Evolutionary conservation across 2,888 invertebrate genomes (phyloP).

Genomic region (Celastrina argiolus): DNA sequence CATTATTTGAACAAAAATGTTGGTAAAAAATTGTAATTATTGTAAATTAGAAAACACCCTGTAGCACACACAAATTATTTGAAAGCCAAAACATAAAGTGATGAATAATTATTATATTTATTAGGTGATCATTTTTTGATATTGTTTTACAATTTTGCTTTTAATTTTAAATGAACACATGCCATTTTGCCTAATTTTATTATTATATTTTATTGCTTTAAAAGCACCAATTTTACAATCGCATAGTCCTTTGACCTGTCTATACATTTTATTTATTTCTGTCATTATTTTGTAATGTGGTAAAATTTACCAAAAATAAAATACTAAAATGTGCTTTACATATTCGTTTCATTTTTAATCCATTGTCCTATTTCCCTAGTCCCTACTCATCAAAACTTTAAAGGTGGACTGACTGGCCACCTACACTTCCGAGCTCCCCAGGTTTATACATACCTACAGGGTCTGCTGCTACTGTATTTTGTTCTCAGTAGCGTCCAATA

Average conservation of each 20-base stretch:
- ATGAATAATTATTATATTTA: constrained; percentile 59
- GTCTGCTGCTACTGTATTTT: too few species aligned
- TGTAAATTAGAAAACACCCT: background rate
- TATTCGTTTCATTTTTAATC: constrained; percentile 48
- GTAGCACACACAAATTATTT: constrained; percentile 21
- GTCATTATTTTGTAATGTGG: constrained; percentile 77
- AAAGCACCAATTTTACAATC: constrained; percentile 77
- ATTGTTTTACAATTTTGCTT: constrained; percentile 73
- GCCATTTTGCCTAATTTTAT: constrained; percentile 79
- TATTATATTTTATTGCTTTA: constrained; percentile 77
- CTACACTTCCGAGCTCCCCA: too few species aligned
- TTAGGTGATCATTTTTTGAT: constrained; percentile 57
- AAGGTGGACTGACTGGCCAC: too few species aligned
- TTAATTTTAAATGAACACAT: constrained; percentile 76
- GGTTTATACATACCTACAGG: too few species aligned
- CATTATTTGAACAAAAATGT: background rate
- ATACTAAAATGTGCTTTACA: constrained; percentile 77
- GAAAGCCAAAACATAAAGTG: constrained; percentile 75
- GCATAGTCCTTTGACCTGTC: constrained; percentile 77
- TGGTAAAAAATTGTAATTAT: background rate
- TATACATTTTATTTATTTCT: constrained; percentile 78
- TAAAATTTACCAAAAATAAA: constrained; percentile 78
- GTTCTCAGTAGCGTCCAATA: too few species aligned
- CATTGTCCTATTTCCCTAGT: background rate
- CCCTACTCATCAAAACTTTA: too few species aligned